Evolutionary conservation across 2,888 invertebrate genomes (phyloP).

Genomic region (Caenorhabditis zanzibari): DNA sequence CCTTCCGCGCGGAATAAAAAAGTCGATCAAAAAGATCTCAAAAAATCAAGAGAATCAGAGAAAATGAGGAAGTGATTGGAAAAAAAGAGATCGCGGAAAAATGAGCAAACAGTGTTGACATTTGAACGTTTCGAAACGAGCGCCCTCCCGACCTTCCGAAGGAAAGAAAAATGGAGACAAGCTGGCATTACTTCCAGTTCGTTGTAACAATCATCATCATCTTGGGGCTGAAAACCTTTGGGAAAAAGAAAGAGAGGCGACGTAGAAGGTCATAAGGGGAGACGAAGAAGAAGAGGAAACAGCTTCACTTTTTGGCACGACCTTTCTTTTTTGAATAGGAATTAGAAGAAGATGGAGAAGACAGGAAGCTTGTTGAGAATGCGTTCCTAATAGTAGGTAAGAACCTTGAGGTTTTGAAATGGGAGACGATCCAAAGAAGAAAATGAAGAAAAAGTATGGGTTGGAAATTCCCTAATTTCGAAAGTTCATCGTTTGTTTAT

Average conservation of each 20-base stretch:
- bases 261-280: conserved; percentile 38
- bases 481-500: too few relatives aligned
- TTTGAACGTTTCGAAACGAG: conserved; percentile 47
- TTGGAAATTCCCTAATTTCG: too few relatives aligned
- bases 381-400: conserved; percentile 30
- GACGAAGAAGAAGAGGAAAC: conserved; percentile 1
- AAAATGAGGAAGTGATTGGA: conserved; percentile 34
- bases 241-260: conserved; percentile 13
- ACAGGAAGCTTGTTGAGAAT: conserved; percentile 6
- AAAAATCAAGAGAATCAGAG: conserved; percentile 26
- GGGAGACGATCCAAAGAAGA: neutral
- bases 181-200: conserved; percentile 22
- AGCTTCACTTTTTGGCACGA: conserved; percentile 32
- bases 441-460: neutral
- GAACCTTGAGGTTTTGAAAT: conserved; percentile 31
- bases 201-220: conserved; percentile 44
- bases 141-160: conserved; percentile 25
- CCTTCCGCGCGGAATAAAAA: conserved; percentile 49
- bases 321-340: conserved; percentile 32
- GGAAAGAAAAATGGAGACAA: conserved; percentile 24
- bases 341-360: conserved; percentile 1
- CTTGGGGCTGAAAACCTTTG: neutral
- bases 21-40: conserved; percentile 3
- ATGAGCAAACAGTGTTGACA: conserved; percentile 59
- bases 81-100: neutral